Base-by-base conservation (phyloP, 2,113 vertebrate genomes). In the Pterocles gutturalis region DNA sequence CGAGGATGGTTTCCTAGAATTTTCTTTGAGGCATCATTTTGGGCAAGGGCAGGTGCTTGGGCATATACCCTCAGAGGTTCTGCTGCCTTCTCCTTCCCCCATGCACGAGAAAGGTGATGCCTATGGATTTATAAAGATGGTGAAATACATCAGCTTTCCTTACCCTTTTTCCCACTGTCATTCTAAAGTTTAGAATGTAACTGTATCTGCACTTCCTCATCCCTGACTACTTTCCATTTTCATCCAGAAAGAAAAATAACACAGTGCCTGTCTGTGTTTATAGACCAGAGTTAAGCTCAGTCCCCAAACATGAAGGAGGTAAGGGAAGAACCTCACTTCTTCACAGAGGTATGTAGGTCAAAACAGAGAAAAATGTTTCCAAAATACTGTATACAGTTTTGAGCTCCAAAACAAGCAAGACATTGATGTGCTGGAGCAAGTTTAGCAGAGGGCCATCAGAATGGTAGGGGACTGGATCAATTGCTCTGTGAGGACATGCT, bases 391-490 rank as follows among this genome's bases (percentile, higher is more conserved):
- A 8, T 36, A 22, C 6, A 21, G 3, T 55, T 86, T 69, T 80
- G 46, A 72, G 5, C 33, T 67, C 26, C 14, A 72, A 76, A 64
- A 36, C 21, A 83, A 67, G 6, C 13, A 62, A 82, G 60, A 17
- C 1, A 11, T 48, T 70, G 33, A 48, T 18, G 24, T 2, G 5
- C 2, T 29, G 26, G 20, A 61, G 10, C 1, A 82, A 22, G 31
- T 66, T 75, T 25, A 15, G 3, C 19, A 61, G 25, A 57, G 41
- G 11, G 5, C 9, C 11, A 19, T 51, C 22, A 53, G 41, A 19
- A 62, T 38, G 5, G 4, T 25, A 0, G 0, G 13, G 7, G 55
- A 22, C 8, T 49, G 15, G 5, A 49, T 11, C 14, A 36, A 9
- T 76, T 72, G 33, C 4, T 26, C 29, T 28, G 3, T 61, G 55